These are phyloP conservation scores for Daboia siamensis DNA, from an alignment of 2,113 vertebrate genomes.

Conservation along the genomic window DNA sequence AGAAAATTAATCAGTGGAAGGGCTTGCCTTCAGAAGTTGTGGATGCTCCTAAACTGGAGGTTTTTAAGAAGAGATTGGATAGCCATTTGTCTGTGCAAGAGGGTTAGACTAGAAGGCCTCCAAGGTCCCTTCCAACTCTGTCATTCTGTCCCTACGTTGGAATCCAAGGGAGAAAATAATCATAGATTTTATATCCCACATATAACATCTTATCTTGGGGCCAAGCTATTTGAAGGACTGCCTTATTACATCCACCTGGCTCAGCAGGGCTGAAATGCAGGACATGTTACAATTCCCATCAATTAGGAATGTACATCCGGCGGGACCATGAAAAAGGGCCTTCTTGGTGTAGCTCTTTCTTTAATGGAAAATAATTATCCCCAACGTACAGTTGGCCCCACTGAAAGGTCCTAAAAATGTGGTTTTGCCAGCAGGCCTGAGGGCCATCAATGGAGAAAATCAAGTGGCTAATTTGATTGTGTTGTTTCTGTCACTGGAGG, in stretches of 20 bases:
- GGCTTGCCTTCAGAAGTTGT: background rate
- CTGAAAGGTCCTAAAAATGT: background rate
- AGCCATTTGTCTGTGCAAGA: background rate
- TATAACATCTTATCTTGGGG: background rate
- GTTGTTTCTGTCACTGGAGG: background rate
- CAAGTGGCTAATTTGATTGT: background rate
- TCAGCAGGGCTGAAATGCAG: background rate
- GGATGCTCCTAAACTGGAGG: background rate
- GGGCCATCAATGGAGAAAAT: background rate
- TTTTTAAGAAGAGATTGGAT: background rate
- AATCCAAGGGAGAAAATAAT: background rate
- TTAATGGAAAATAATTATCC: background rate
- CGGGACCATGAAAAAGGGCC: background rate
- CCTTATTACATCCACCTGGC: background rate
- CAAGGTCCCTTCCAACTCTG: background rate
- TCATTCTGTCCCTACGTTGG: background rate
- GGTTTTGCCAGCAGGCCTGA: background rate
- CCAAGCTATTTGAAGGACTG: background rate
- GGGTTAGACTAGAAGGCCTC: background rate
- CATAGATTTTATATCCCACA: background rate
- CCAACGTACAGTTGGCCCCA: background rate
- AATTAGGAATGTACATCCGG: background rate
- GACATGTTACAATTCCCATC: background rate
- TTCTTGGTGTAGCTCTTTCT: background rate
- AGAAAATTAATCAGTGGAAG: background rate